Evolutionary conservation across 1,140 invertebrate species (phyloP).

Genomic region (Homalodisca vitripennis): DNA sequence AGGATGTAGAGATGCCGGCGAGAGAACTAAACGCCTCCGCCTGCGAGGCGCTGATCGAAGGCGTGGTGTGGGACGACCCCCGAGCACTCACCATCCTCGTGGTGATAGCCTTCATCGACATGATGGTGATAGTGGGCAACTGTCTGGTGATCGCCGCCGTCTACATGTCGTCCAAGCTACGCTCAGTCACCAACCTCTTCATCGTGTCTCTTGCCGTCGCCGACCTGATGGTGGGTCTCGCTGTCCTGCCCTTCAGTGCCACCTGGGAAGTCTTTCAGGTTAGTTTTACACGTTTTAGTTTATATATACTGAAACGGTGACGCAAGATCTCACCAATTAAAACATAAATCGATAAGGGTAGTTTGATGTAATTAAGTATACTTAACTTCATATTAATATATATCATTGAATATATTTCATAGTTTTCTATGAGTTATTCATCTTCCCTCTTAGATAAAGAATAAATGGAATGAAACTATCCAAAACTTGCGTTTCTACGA

Average conservation of each 20-base stretch:
- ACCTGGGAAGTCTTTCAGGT: constrained; percentile 88
- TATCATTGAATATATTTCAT: no score
- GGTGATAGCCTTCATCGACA: constrained; percentile 76
- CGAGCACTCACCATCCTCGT: constrained; percentile 69
- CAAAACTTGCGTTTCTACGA: no score
- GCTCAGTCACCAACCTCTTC: constrained; percentile 93
- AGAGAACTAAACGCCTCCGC: constrained; percentile 28
- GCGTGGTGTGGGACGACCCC: constrained; percentile 75
- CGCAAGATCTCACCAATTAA: no score
- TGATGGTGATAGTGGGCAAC: constrained; percentile 86
- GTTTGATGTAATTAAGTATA: no score
- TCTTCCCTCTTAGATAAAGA: no score
- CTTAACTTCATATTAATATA: no score
- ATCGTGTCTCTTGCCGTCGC: constrained; percentile 92
- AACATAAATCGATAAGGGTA: no score
- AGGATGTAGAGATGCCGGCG: constrained; percentile 7
- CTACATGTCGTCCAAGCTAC: constrained; percentile 79
- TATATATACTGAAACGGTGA: no score
- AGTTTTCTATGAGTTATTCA: no score
- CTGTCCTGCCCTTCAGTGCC: constrained; percentile 88
- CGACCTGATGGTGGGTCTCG: constrained; percentile 86
- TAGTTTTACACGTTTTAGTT: no score
- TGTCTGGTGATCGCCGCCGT: constrained; percentile 90
- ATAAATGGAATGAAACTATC: no score
- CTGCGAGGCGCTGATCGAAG: constrained; percentile 47